Evolutionary conservation across 1,140 invertebrate genomes (phyloP), one percentile per base, ranked within the genome.

Genomic region (Nephotettix cincticeps): DNA sequence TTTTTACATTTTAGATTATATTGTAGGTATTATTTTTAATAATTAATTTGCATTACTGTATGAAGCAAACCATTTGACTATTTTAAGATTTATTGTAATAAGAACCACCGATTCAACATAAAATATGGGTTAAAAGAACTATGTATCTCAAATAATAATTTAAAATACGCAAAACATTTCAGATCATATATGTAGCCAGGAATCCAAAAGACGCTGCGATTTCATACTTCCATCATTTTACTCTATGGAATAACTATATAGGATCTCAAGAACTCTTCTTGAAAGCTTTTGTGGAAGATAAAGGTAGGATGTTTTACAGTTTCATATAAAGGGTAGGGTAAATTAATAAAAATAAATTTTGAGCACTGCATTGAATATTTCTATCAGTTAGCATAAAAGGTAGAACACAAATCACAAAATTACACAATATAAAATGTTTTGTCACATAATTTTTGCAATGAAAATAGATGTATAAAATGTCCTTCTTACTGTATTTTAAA

Each of bases 111-210:
- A 6, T 54, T 54, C 21, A 54, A 21, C 9, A 54, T 54, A 43
- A n/a, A 19, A 54, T 19, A 54, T 11, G 21, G 19, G 23, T 6
- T 14, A 11, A 54, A 11, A 54, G 47, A 65, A 61, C 27, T 69
- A 36, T 4, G 19, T 65, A 30, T 65, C 2, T 30, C 32, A 1
- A 17, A 23, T 29, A 45, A 43, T 23, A 11, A 27, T 67, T n/a
- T n/a, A 23, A 27, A 13, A 0, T 27, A 36, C 29, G 28, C 17
- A 29, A 17, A 0, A 11, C 45, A 45, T 75, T 72, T 23, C 81
- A 92, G 86, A 88, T 94, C 0, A 88, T 95, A 68, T 94, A 94
- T 75, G 86, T 93, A 0, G 84, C 85, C 0, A 85, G 93, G 74
- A 92, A 94, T 79, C 89, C 92, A 0, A 94, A 93, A 76, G 88